Conservation (phyloP, 2,113 vertebrate genomes). For the Rutilus rutilus region DNA sequence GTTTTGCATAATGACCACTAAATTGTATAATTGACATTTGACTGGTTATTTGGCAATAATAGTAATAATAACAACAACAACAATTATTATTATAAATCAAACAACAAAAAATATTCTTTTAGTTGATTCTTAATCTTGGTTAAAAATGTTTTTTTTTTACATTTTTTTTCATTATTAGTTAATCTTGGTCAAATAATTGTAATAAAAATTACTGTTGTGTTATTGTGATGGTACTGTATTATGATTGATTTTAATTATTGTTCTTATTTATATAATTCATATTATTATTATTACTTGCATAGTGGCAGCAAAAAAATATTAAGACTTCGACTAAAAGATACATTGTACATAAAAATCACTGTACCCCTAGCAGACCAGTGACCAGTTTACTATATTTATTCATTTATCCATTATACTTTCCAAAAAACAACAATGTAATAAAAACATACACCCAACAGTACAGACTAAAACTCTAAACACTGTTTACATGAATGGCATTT, state of each 20-base stretch:
- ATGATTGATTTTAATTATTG: background rate
- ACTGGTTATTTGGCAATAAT: background rate
- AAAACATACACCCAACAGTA: constrained; percentile 10
- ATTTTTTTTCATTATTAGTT: too few species aligned
- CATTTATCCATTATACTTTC: background rate
- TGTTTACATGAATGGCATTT: constrained; percentile 5
- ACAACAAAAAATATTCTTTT: too few species aligned
- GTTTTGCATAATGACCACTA: background rate
- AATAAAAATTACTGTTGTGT: too few species aligned
- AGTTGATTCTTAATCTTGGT: too few species aligned
- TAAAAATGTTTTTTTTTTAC: too few species aligned
- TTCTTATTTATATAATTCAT: background rate
- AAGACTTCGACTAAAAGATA: background rate
- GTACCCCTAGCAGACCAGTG: background rate
- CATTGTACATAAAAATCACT: background rate
- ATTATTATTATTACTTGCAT: background rate
- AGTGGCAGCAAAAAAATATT: background rate
- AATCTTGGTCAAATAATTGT: too few species aligned
- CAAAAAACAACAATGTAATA: background rate
- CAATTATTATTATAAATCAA: too few species aligned
- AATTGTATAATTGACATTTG: background rate
- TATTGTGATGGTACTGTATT: background rate
- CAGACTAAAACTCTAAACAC: background rate
- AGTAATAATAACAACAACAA: background rate
- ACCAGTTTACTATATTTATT: background rate